phyloP scores from a whole-genome alignment of 2,888 invertebrate species.

The Ichneumon xanthorius region DNA sequence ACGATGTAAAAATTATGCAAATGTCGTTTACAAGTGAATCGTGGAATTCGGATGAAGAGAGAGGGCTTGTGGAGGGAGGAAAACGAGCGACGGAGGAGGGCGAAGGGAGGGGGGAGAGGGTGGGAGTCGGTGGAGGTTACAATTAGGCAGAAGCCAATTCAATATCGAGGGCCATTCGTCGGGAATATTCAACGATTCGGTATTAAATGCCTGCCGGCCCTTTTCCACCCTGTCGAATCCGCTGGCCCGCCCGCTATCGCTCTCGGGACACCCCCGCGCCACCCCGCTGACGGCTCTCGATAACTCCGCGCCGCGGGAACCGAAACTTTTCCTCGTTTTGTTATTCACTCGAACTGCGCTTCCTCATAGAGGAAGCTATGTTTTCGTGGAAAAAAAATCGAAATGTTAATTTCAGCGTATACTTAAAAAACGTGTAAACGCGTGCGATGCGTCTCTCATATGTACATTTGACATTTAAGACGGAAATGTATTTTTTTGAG shows the following conservation, averaged over 20 bases:
- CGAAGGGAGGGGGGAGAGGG: conserved; percentile 32
- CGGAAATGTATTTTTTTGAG: no score
- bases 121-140: conserved; percentile 79
- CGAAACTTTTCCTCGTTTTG: conserved; percentile 57
- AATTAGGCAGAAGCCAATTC: conserved; percentile 84
- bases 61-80: background rate
- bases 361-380: background rate
- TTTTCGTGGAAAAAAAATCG: no score
- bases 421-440: no score
- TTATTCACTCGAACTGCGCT: conserved; percentile 50
- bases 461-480: no score
- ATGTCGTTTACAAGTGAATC: conserved; percentile 83
- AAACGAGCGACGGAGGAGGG: conserved; percentile 26
- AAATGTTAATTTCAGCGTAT: background rate
- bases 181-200: conserved; percentile 82
- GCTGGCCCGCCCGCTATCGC: conserved; percentile 32
- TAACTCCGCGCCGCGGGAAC: conserved; percentile 39
- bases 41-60: conserved; percentile 50
- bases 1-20: conserved; percentile 84
- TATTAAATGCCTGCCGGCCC: conserved; percentile 82
- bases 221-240: conserved; percentile 78
- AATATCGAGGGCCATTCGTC: conserved; percentile 83
- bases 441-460: no score
- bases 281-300: conserved; percentile 31
- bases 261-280: background rate